Evolutionary conservation across 2,888 invertebrate genomes (phyloP).

Genomic region (Lathronympha strigana): DNA sequence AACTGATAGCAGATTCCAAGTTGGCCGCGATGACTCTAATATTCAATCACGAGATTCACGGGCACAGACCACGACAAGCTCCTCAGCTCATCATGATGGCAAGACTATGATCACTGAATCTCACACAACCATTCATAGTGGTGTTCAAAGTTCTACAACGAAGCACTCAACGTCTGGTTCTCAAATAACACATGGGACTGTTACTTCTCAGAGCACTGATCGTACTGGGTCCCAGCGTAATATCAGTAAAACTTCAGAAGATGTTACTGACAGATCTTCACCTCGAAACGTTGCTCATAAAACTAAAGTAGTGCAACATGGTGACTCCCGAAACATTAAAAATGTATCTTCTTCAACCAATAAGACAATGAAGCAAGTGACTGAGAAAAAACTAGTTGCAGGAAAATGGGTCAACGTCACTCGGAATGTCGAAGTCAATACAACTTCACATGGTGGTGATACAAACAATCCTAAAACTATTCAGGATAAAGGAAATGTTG

Average conservation of each 20-base stretch:
- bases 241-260: slow-evolving; percentile 51
- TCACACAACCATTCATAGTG: slow-evolving; percentile 53
- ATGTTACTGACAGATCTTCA: slow-evolving; percentile 57
- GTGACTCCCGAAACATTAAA: slow-evolving; percentile 61
- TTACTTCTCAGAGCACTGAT: slow-evolving; percentile 64
- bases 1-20: slow-evolving; percentile 75
- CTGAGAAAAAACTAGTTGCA: slow-evolving; percentile 81
- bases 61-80: slow-evolving; percentile 43
- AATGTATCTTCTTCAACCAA: slow-evolving; percentile 78
- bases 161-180: slow-evolving; percentile 58
- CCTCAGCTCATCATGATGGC: slow-evolving; percentile 53
- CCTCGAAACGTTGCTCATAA: slow-evolving; percentile 57
- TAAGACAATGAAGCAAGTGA: slow-evolving; percentile 77
- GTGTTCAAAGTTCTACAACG: slow-evolving; percentile 52
- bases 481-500: slow-evolving; percentile 26
- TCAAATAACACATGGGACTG: slow-evolving; percentile 54
- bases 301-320: slow-evolving; percentile 57
- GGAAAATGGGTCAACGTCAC: slow-evolving; percentile 82
- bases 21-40: slow-evolving; percentile 49
- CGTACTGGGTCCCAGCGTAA: slow-evolving; percentile 68
- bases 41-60: slow-evolving; percentile 46
- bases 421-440: slow-evolving; percentile 87
- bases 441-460: slow-evolving; percentile 50
- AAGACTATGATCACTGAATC: slow-evolving; percentile 56
- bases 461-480: slow-evolving; percentile 45